Base-by-base conservation (phyloP, 2,888 invertebrate genomes). In the Penaeus monodon region DNA sequence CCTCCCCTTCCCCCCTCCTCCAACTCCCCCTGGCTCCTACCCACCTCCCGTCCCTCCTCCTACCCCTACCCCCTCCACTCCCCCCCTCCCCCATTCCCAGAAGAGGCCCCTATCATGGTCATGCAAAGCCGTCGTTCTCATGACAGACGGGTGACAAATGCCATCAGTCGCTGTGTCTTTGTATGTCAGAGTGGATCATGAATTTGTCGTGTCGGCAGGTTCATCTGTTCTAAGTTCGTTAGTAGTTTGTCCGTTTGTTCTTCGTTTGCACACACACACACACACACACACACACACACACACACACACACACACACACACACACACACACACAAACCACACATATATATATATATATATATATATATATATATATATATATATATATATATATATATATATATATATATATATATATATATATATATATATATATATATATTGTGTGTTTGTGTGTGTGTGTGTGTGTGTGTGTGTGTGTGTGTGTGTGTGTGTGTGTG, bases 311-410 rank as follows among this genome's bases (percentile, higher is more conserved):
- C n/a, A n/a, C n/a, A n/a, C 20, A 22, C 70, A 29, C 33, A 3
- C 14, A 33, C 70, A 33, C 17, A 33, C 27, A 33, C 24, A 4
- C 14, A 6, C 29, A n/a, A n/a, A n/a, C 33, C 33, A 38, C 6
- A 38, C 6, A 38, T 38, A 38, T 38, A 38, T 38, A 29, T 33
- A 76, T 33, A 77, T 38, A n/a, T 20, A 77, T 77, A 77, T 77
- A n/a, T 27, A 7, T 27, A 76, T 33, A 27, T 27, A 17, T 76
- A 27, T 76, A 76, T 27, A 76, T 27, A 76, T 38, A 76, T 22
- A 76, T 27, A 76, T 27, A 76, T 76, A 76, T 27, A 76, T 76
- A 76, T 76, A 76, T 76, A 76, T 76, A 76, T 76, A 44, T 76
- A 76, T 44, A 76, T 76, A 44, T 76, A 76, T 76, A 76, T 76